Evolutionary conservation across 2,888 invertebrate genomes (phyloP).

Genomic region (Panorpa germanica): DNA sequence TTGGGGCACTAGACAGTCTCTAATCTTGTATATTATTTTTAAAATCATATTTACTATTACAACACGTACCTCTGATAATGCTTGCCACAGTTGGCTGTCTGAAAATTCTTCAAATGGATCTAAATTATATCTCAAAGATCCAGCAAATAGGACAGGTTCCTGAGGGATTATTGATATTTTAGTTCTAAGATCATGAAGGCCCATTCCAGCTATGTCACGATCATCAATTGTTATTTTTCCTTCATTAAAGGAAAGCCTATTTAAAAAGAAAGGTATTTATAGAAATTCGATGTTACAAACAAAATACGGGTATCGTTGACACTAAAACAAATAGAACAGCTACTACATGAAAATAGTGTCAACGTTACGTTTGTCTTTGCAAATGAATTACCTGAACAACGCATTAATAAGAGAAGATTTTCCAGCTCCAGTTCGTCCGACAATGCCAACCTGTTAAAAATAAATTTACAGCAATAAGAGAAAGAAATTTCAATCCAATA

Average conservation of each 20-base stretch:
- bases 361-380: too few species aligned
- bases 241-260: conserved; percentile 53
- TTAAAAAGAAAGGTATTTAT: too few species aligned
- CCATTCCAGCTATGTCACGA: conserved; percentile 47
- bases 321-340: too few species aligned
- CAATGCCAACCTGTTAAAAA: conserved; percentile 56
- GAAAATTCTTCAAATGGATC: conserved; percentile 62
- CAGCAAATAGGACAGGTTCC: conserved; percentile 74
- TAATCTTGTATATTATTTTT: conserved; percentile 3
- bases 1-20: background rate
- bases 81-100: conserved; percentile 59
- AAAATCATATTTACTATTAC: conserved; percentile 1
- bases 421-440: conserved; percentile 78
- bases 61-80: conserved; percentile 33
- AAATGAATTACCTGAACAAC: conserved; percentile 62
- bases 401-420: conserved; percentile 70
- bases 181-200: conserved; percentile 55
- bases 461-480: too few species aligned
- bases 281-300: too few species aligned
- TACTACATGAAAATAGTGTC: too few species aligned
- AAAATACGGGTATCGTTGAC: too few species aligned
- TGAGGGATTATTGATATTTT: conserved; percentile 87
- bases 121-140: conserved; percentile 65
- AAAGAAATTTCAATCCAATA: too few species aligned
- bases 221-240: conserved; percentile 63